A percentile compares a stretch with the other conserved stretches of the same genome.
These are phyloP conservation scores for Chaetodon auriga DNA, from an alignment of 2,113 vertebrate genomes.

Conservation along the genomic window DNA sequence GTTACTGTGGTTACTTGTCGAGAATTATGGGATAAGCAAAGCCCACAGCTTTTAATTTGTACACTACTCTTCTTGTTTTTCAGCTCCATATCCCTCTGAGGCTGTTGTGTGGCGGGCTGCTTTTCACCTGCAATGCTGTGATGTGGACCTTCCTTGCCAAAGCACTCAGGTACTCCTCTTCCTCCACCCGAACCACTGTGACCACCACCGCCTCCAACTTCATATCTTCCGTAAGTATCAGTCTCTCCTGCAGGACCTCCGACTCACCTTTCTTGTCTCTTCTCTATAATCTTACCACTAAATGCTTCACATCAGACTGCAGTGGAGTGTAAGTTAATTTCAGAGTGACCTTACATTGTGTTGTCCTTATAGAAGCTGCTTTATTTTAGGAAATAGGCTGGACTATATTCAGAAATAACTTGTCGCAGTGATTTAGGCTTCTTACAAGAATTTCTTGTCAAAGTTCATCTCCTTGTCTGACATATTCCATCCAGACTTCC, in stretches of 20 bases:
- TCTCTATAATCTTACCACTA: background rate
- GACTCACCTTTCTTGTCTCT: background rate
- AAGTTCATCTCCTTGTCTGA: conserved; percentile 14
- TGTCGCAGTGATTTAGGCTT: background rate
- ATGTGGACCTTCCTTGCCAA: conserved; percentile 97
- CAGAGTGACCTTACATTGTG: conserved; percentile 24
- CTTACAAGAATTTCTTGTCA: conserved; percentile 5
- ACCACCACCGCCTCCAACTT: conserved; percentile 94
- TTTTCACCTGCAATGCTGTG: conserved; percentile 89
- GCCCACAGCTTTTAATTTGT: no score
- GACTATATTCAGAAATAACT: conserved; percentile 44
- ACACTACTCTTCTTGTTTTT: background rate
- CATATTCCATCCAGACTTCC: background rate
- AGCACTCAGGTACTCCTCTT: conserved; percentile 92
- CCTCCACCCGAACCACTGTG: conserved; percentile 91
- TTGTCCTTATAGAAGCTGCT: conserved; percentile 10
- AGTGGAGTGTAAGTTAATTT: conserved; percentile 22
- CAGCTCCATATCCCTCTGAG: conserved; percentile 88
- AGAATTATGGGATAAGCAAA: no score
- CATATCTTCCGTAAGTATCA: conserved; percentile 90
- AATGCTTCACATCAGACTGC: conserved; percentile 5
- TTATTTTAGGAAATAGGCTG: conserved; percentile 60
- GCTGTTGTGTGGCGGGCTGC: conserved; percentile 83
- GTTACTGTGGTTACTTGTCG: no score
- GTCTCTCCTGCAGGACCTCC: background rate